A percentile compares a stretch with the other conserved stretches of the same genome.
Conservation (phyloP, 2,888 invertebrate genomes). For the Hanleya hanleyi region DNA sequence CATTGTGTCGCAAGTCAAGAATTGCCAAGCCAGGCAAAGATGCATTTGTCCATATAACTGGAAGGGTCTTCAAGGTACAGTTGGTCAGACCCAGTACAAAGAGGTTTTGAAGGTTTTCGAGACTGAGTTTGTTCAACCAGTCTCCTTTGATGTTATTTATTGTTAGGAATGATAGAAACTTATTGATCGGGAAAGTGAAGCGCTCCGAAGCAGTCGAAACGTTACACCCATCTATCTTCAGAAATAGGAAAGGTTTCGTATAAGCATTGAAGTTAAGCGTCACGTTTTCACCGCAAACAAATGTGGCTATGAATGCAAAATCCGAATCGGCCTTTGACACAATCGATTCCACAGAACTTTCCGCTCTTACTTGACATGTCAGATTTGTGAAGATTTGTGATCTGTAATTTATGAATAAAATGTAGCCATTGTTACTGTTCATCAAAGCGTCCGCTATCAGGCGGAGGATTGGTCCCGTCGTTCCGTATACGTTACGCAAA, state of each 20-base stretch:
- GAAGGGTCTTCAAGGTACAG: neutral
- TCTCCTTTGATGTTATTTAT: neutral
- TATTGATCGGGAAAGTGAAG: neutral
- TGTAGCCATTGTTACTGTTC: too few species aligned
- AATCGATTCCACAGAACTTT: too few species aligned
- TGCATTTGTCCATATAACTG: neutral
- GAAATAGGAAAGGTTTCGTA: neutral
- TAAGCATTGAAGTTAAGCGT: neutral
- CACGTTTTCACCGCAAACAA: neutral
- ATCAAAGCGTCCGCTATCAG: too few species aligned
- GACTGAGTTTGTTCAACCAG: neutral
- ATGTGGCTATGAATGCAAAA: neutral
- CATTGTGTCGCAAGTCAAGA: neutral
- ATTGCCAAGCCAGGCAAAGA: neutral
- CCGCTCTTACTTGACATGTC: too few species aligned
- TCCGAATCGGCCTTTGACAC: too few species aligned
- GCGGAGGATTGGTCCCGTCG: too few species aligned
- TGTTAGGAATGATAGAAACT: neutral
- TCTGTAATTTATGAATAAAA: too few species aligned
- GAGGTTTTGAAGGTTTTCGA: neutral
- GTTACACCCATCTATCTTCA: neutral
- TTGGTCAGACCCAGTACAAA: neutral
- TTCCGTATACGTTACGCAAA: too few species aligned
- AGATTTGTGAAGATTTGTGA: too few species aligned
- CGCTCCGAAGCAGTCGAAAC: neutral